Base-by-base conservation (phyloP, 2,888 invertebrate genomes). In the Trachelus iudaicus region DNA sequence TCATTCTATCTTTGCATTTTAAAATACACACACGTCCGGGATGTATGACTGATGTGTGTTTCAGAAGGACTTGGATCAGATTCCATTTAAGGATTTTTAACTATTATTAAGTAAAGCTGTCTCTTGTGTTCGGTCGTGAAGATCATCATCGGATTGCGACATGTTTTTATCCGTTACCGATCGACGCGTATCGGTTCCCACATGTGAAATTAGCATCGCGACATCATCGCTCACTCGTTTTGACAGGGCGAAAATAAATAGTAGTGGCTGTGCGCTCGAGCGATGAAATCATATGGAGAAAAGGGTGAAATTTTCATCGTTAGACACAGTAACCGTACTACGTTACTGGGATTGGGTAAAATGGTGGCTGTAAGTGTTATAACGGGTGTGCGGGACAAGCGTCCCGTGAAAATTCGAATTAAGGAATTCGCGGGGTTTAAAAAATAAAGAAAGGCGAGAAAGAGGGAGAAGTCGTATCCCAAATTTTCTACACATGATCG, bases 401-500 rank as follows among this genome's bases (percentile, higher is more conserved):
- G 77, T 73, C 71, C 73, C 87, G 83, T 87, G 87, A 87, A 89
- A 88, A 88, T 83, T 83, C 73, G 81, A 79, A 82, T 83, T 81
- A 81, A 84, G 79, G 82, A 82, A 87, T 85, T 87, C 85, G 88
- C 85, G 87, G 82, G 82, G 56, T 56, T 56, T 56, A 56, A 56
- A 56, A 56, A 56, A 56, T 56, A 56, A 56, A 56, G 56, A 56
- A 56, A 56, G 77, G 84, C 74, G 35, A 31, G 34, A 30, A 30
- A 85, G 84, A 31, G 71, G 31, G 33, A 23, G 37, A 75, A 77
- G 71, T 71, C 56, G 75, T 69, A 56, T 76, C 75, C 73, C 78
- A 40, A 89, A 88, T 89, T 91, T 90, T 90, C 90, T 86, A 91
- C 89, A 89, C 89, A 87, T 87, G 90, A 90, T 86, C 87, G 89